Evolutionary conservation across 2,113 vertebrate genomes (phyloP).

Genomic region (Nycticebus coucang): DNA sequence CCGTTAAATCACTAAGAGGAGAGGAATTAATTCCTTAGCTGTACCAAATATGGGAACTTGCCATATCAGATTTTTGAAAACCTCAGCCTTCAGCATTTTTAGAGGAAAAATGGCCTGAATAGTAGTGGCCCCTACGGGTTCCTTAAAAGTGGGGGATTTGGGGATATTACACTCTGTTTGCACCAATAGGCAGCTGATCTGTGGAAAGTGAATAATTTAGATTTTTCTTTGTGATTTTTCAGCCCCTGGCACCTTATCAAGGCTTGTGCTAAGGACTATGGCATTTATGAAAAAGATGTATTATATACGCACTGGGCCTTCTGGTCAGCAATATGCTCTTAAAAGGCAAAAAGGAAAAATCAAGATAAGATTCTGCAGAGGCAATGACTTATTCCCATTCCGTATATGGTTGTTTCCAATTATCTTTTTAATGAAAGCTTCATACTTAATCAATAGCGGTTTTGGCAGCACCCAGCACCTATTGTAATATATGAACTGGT

Average conservation of each 20-base stretch:
- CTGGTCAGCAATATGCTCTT: not conserved
- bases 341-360: not conserved
- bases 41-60: not conserved
- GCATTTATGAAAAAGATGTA: constrained; percentile 13
- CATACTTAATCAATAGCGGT: constrained; percentile 78
- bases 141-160: not conserved
- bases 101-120: not conserved
- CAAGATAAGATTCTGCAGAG: not conserved
- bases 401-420: constrained; percentile 74
- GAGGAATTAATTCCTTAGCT: not conserved
- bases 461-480: constrained; percentile 68
- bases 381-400: constrained; percentile 71
- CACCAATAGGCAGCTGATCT: not conserved
- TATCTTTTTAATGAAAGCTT: constrained; percentile 78
- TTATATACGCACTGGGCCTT: fast-evolving
- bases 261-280: not conserved
- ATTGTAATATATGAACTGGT: constrained; percentile 59
- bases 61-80: not conserved
- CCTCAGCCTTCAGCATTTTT: not conserved
- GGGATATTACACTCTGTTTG: not conserved
- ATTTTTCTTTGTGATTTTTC: constrained; percentile 43
- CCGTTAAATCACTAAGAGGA: not conserved
- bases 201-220: not conserved
- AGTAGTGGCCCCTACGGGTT: fast-evolving
- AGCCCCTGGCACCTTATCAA: not conserved